Evolutionary conservation across 2,888 invertebrate genomes (phyloP), one percentile per base, ranked within the genome.

Genomic region (Germaria angustata): DNA sequence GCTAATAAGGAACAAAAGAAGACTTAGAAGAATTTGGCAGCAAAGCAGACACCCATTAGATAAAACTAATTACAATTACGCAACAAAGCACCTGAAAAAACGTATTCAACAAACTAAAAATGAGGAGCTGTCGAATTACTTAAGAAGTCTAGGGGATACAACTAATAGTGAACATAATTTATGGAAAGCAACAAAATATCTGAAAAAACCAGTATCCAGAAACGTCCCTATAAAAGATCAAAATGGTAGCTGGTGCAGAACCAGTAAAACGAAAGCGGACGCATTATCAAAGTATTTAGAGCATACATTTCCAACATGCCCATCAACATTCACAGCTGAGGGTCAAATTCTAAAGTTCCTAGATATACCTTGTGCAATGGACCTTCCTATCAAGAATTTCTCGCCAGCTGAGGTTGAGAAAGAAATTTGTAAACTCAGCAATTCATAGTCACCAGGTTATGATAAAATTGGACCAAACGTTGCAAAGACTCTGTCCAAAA

Each of bases 1-100:
- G 32, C 17, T 73, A 1, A 63, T 73, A 8, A 15, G 13, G 7
- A 17, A 34, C 6, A 72, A 72, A 61, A 71, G 59, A 66, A 71
- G 59, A 55, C 20, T 66, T 13, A 36, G 76, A 24, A 81, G 59
- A 57, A 39, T 49, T 2, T 71, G 71, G 57, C 65, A 77, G 13
- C 44, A 4, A 28, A 72, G 59, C 28, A 71, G 76, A 53, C 36
- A 61, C n/a, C 72, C 71, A 0, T 53, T 11, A 1, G 59, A 68
- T 20, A 81, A 72, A 24, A 28, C 11, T 17, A 13, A 71, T 15
- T 72, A 77, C 34, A 66, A 41, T 28, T 5, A 6, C 6, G 28
- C 28, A 6, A 6, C 28, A 3, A 28, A 28, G 3, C 3, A 5
- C 6, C 6, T 28, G 28, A 28, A 28, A 28, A 3, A 28, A 28